Evolutionary conservation across 2,797 vertebrate species (phyloP).

Genomic region (Periophthalmus magnuspinnatus): DNA sequence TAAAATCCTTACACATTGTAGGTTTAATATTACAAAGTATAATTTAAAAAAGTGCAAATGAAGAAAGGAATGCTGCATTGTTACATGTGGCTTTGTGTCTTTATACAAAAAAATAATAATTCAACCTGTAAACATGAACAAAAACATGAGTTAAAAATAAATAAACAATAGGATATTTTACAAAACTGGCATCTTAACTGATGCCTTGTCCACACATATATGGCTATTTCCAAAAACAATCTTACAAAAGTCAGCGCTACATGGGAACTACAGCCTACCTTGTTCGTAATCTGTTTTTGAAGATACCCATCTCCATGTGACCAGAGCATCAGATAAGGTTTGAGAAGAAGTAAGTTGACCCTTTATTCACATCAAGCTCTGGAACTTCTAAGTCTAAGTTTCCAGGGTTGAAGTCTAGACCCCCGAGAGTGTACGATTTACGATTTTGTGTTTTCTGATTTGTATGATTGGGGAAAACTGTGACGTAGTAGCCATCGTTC

Average conservation of each 20-base stretch:
- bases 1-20: not conserved
- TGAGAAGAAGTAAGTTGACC: constrained; percentile 63
- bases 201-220: constrained; percentile 5
- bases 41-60: constrained; percentile 8
- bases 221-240: not conserved
- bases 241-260: not conserved
- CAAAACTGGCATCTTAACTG: not conserved
- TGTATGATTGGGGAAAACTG: constrained; percentile 49
- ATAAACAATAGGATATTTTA: constrained; percentile 3
- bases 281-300: not conserved
- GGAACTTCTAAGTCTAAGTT: constrained; percentile 76
- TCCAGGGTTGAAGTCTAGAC: constrained; percentile 41
- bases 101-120: not conserved
- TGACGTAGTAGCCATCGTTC: constrained; percentile 51
- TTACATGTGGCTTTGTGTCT: not conserved
- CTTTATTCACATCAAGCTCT: constrained; percentile 47
- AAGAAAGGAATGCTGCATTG: not conserved
- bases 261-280: not conserved
- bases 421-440: constrained; percentile 55
- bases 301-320: constrained; percentile 2
- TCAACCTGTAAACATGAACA: constrained; percentile 11
- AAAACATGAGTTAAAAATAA: constrained; percentile 14
- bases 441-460: constrained; percentile 36
- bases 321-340: constrained; percentile 55
- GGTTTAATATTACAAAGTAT: not conserved